These are phyloP conservation scores for Lagocephalus sceleratus DNA, from an alignment of 2,797 vertebrate species.

Conservation along the genomic window DNA sequence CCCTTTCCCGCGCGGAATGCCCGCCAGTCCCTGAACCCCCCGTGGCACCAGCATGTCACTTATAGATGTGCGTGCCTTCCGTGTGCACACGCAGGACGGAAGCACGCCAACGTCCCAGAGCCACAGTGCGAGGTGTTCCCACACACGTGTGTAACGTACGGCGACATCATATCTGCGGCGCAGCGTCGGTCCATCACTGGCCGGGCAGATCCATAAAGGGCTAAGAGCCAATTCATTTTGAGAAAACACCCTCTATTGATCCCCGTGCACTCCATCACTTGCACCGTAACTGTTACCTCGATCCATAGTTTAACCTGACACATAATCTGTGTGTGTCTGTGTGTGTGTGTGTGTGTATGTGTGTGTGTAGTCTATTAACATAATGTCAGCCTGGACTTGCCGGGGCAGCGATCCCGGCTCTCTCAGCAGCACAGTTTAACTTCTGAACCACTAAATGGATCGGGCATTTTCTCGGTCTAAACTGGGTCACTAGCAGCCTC, in stretches of 20 bases:
- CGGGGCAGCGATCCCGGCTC: conserved; percentile 1
- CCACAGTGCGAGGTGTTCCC: conserved; percentile 9
- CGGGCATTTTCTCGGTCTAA: conserved; percentile 37
- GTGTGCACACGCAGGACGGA: neutral
- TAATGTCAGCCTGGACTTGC: conserved; percentile 22
- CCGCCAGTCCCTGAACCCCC: too few relatives aligned
- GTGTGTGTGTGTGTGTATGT: conserved; percentile 6
- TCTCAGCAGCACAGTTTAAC: conserved; percentile 15
- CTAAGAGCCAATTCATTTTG: conserved; percentile 75
- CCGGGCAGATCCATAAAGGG: conserved; percentile 71
- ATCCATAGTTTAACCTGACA: conserved; percentile 66
- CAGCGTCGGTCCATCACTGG: conserved; percentile 61
- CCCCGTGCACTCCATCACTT: conserved; percentile 69
- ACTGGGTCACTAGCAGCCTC: conserved; percentile 70
- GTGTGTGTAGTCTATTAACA: conserved; percentile 39
- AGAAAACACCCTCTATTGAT: conserved; percentile 75
- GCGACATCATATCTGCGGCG: conserved; percentile 60
- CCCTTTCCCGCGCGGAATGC: too few relatives aligned
- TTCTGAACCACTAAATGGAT: conserved; percentile 27
- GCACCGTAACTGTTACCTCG: conserved; percentile 65
- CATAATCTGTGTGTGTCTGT: conserved; percentile 55
- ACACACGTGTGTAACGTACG: conserved; percentile 26
- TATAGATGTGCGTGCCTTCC: neutral
- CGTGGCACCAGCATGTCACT: neutral
- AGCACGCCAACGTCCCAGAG: neutral